phyloP scores from a whole-genome alignment of 2,888 invertebrate genomes.

The Cryptus viduatorius region DNA sequence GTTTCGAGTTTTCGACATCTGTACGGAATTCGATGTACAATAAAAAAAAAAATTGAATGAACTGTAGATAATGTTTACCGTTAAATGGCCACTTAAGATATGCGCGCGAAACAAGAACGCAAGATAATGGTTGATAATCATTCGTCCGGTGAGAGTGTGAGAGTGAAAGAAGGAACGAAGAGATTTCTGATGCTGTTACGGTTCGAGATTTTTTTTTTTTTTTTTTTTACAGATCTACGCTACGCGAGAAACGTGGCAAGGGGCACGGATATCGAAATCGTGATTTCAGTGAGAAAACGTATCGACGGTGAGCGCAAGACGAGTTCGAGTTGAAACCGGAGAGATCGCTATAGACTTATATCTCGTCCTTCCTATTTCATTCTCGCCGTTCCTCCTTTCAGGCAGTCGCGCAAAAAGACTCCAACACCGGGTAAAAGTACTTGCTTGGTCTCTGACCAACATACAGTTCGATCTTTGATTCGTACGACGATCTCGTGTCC shows the following conservation, averaged over 20 bases:
- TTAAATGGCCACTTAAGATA: neutral
- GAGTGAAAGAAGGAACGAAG: neutral
- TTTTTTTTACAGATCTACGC: slow-evolving; percentile 21
- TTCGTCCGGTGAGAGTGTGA: neutral
- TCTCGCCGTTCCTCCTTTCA: slow-evolving; percentile 14
- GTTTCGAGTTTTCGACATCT: neutral
- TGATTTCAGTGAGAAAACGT: slow-evolving; percentile 16
- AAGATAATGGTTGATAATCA: neutral
- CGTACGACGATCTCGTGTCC: slow-evolving; percentile 57
- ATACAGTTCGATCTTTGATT: slow-evolving; percentile 51
- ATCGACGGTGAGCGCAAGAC: neutral
- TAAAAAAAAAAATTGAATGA: neutral
- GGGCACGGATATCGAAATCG: slow-evolving; percentile 14
- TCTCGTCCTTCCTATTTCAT: neutral
- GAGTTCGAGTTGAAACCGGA: slow-evolving; percentile 9
- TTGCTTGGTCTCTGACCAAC: slow-evolving; percentile 53
- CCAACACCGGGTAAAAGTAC: slow-evolving; percentile 52
- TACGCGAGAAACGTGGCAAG: neutral
- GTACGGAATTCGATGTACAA: neutral
- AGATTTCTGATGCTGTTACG: slow-evolving; percentile 9
- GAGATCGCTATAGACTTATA: neutral
- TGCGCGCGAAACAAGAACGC: neutral
- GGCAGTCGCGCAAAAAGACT: slow-evolving; percentile 18
- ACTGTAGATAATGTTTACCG: neutral
- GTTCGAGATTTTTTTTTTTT: slow-evolving; percentile 29